These are phyloP conservation scores for Eptesicus fuscus DNA, from an alignment of 2,113 vertebrate genomes.

Conservation along the genomic window DNA sequence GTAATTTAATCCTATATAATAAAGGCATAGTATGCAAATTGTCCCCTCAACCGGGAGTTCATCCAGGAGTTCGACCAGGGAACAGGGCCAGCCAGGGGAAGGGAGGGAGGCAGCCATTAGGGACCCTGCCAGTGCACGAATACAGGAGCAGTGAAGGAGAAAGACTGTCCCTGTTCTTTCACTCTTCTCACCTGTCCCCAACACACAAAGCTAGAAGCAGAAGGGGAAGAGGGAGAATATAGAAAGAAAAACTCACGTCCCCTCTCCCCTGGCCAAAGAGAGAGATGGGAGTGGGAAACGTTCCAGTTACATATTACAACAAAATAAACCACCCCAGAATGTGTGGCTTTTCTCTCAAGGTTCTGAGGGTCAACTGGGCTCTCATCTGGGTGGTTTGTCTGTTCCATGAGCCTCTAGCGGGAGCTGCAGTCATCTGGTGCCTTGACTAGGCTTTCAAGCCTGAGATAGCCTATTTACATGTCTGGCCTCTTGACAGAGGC, in stretches of 20 bases:
- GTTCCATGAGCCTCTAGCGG: background rate
- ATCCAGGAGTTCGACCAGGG: too few species aligned
- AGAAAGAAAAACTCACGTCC: background rate
- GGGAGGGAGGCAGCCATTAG: too few species aligned
- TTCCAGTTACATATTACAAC: background rate
- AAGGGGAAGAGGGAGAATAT: background rate
- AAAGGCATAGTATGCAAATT: too few species aligned
- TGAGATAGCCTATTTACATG: background rate
- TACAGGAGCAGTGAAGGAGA: background rate
- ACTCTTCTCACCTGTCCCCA: background rate
- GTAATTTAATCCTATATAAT: too few species aligned
- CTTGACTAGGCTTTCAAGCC: background rate
- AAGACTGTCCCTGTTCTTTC: background rate
- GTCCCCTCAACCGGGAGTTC: too few species aligned
- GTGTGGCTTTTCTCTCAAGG: background rate
- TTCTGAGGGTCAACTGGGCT: background rate
- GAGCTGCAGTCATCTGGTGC: background rate
- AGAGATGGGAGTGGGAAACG: background rate
- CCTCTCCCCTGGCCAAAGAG: background rate
- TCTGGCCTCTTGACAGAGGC: background rate
- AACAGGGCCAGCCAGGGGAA: too few species aligned
- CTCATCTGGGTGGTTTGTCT: background rate
- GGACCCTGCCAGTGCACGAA: too few species aligned
- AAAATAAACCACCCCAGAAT: background rate
- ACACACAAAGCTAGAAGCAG: background rate